Evolutionary conservation across 2,888 invertebrate species (phyloP).

Genomic region (Agrotis clavis): DNA sequence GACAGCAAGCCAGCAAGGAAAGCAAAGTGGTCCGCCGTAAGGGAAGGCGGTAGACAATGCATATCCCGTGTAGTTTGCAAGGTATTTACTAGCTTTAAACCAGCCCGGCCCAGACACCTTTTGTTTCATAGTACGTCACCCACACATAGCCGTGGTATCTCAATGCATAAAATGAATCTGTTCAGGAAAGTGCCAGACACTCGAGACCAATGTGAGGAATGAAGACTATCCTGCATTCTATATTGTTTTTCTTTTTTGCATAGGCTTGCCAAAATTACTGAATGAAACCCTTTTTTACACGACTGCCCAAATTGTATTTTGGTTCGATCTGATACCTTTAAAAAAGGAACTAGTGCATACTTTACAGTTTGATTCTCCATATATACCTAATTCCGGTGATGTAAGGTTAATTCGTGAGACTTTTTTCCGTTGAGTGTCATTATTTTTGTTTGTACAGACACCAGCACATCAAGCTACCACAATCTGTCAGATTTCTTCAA

Average conservation of each 20-base stretch:
- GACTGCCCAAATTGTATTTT: too few species aligned
- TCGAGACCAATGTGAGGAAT: constrained; percentile 21
- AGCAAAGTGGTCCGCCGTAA: constrained; percentile 49
- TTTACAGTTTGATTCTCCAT: not conserved
- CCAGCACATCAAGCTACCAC: too few species aligned
- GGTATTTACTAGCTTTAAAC: constrained; percentile 63
- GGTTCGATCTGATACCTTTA: not conserved
- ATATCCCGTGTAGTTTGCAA: constrained; percentile 70
- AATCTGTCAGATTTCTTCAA: too few species aligned
- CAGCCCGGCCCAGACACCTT: constrained; percentile 72
- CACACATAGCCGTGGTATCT: constrained; percentile 47
- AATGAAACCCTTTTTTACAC: not conserved
- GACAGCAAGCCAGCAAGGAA: constrained; percentile 17
- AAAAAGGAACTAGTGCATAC: not conserved
- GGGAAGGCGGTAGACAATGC: constrained; percentile 80
- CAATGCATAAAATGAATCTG: constrained; percentile 48
- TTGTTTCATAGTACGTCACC: constrained; percentile 70
- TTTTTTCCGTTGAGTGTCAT: not conserved
- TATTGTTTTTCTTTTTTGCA: not conserved
- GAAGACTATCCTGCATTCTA: constrained; percentile 14
- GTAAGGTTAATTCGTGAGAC: too few species aligned
- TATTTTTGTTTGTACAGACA: too few species aligned
- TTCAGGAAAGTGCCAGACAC: constrained; percentile 28
- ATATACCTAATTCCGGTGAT: not conserved
- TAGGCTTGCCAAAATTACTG: not conserved